A percentile compares a stretch with the other conserved stretches of the same genome.
Evolutionary conservation across 2,888 invertebrate genomes (phyloP).

Genomic region (Rhingia campestris): DNA sequence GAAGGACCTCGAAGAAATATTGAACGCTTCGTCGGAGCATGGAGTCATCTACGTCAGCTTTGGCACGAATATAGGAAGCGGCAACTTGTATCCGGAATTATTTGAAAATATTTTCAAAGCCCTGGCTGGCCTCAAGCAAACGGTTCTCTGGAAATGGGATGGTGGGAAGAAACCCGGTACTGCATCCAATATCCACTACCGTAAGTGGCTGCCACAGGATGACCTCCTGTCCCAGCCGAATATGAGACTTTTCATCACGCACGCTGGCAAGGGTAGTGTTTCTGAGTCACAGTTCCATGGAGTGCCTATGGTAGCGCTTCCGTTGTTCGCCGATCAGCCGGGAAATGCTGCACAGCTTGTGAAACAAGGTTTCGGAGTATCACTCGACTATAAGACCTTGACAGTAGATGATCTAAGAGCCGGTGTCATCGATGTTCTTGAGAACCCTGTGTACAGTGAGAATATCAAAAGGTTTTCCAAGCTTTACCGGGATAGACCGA

Average conservation of each 20-base stretch:
- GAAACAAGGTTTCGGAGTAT: slow-evolving; percentile 83
- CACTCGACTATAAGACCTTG: slow-evolving; percentile 30
- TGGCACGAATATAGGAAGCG: slow-evolving; percentile 77
- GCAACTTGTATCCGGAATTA: slow-evolving; percentile 82
- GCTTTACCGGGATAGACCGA: slow-evolving; percentile 84
- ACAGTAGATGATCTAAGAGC: slow-evolving; percentile 37
- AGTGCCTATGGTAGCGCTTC: slow-evolving; percentile 88
- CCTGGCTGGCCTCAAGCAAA: slow-evolving; percentile 84
- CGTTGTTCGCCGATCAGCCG: slow-evolving; percentile 90
- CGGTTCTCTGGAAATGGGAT: slow-evolving; percentile 86
- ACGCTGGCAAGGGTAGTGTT: slow-evolving; percentile 87
- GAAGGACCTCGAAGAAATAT: slow-evolving; percentile 76
- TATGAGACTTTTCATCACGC: slow-evolving; percentile 82
- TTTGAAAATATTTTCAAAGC: slow-evolving; percentile 84
- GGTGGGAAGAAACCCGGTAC: slow-evolving; percentile 80
- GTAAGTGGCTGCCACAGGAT: slow-evolving; percentile 84
- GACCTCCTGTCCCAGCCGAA: slow-evolving; percentile 89
- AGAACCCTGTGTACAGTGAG: slow-evolving; percentile 76
- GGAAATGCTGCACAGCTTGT: slow-evolving; percentile 89
- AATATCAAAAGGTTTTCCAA: slow-evolving; percentile 82
- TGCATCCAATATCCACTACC: slow-evolving; percentile 79
- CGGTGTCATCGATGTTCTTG: slow-evolving; percentile 71
- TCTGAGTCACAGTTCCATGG: slow-evolving; percentile 90
- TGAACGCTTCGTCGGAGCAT: slow-evolving; percentile 78
- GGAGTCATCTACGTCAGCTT: slow-evolving; percentile 80